Percentiles rank a stretch among this genome's conserved stretches.
Conservation (phyloP, 35 echinoderm and acorn worm species). For the Patiria miniata region DNA sequence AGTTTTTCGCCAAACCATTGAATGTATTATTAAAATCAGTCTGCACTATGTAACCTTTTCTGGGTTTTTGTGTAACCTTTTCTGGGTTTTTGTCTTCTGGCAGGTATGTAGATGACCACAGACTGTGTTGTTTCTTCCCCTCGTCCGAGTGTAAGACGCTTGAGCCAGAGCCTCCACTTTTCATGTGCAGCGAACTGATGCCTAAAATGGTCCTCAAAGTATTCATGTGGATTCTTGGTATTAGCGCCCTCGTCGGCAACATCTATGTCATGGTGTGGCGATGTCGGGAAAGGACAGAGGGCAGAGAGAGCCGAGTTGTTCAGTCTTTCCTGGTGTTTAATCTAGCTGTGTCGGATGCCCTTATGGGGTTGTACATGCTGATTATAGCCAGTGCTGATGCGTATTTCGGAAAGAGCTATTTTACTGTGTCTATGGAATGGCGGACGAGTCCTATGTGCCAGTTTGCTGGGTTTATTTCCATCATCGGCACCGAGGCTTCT, state of each 20-base stretch:
- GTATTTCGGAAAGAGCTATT: slow-evolving; percentile 57
- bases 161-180: slow-evolving; percentile 27
- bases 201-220: slow-evolving; percentile 47
- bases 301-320: slow-evolving; percentile 15
- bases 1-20: too few species aligned
- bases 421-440: slow-evolving; percentile 56
- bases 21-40: too few species aligned
- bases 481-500: slow-evolving; percentile 64
- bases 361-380: slow-evolving; percentile 82
- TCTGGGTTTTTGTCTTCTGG: neutral
- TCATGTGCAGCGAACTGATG: slow-evolving; percentile 49
- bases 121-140: slow-evolving; percentile 48
- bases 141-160: slow-evolving; percentile 47
- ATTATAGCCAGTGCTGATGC: slow-evolving; percentile 65
- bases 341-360: slow-evolving; percentile 64
- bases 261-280: slow-evolving; percentile 38
- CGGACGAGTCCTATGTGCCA: slow-evolving; percentile 42
- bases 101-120: slow-evolving; percentile 39
- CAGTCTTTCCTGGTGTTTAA: slow-evolving; percentile 66
- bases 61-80: too few species aligned
- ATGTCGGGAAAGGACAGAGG: neutral
- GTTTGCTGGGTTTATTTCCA: slow-evolving; percentile 66
- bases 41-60: too few species aligned
- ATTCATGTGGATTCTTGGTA: slow-evolving; percentile 43
- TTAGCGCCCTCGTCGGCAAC: slow-evolving; percentile 46